Evolutionary conservation across 1,140 invertebrate genomes (phyloP).

Genomic region (Atopsyche davidsoni): DNA sequence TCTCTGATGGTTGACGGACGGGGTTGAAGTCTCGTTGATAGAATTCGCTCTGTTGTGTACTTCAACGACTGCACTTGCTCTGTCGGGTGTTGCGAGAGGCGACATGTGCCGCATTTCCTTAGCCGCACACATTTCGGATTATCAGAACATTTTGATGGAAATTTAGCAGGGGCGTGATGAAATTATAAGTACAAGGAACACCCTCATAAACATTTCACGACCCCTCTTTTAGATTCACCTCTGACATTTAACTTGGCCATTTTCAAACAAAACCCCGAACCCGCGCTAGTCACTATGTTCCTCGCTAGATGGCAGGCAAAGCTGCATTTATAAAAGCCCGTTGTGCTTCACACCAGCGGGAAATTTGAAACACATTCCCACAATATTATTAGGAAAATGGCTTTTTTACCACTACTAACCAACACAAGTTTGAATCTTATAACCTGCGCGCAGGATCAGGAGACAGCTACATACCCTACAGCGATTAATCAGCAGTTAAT

Average conservation of each 20-base stretch:
- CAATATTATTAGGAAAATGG: too few relatives aligned
- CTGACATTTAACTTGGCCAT: conserved; percentile 28
- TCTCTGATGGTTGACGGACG: conserved; percentile 5
- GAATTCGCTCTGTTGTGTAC: conserved; percentile 24
- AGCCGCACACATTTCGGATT: conserved; percentile 17
- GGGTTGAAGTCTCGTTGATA: conserved; percentile 9
- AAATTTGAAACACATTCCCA: too few relatives aligned
- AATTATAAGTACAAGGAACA: conserved; percentile 1
- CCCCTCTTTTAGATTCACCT: conserved; percentile 13
- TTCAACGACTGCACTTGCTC: conserved; percentile 19
- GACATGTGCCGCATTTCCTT: conserved; percentile 20
- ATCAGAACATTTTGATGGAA: neutral
- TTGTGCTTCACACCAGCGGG: too few relatives aligned
- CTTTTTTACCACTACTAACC: too few relatives aligned
- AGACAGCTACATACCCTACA: too few relatives aligned
- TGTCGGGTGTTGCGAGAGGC: conserved; percentile 18
- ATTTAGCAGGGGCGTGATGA: neutral
- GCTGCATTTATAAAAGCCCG: too few relatives aligned
- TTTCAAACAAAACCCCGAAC: conserved; percentile 22
- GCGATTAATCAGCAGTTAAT: too few relatives aligned
- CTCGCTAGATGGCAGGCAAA: too few relatives aligned
- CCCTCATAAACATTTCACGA: conserved; percentile 18
- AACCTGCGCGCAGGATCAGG: too few relatives aligned
- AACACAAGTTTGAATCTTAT: too few relatives aligned
- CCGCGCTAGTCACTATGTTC: neutral